phyloP scores from a whole-genome alignment of 2,888 invertebrate genomes.

The Campoplex nolae region DNA sequence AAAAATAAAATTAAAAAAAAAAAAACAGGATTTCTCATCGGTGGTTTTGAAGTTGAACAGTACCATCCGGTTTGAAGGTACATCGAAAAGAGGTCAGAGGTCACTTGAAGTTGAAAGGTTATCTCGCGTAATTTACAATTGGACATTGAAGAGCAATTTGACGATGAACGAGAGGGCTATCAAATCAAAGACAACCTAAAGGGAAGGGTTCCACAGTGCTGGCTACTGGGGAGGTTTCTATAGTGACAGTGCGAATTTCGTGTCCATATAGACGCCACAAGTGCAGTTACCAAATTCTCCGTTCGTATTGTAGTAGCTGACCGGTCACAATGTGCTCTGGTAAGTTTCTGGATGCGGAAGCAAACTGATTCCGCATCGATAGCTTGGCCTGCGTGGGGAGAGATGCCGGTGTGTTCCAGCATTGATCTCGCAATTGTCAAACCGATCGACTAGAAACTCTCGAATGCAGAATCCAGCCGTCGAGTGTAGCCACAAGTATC shows the following conservation, averaged over 20 bases:
- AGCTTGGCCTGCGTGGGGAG: not conserved
- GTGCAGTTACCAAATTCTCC: slow-evolving; percentile 53
- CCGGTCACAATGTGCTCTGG: slow-evolving; percentile 70
- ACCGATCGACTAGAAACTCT: slow-evolving; percentile 81
- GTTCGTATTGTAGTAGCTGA: slow-evolving; percentile 36
- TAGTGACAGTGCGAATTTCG: not conserved
- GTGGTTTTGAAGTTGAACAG: not conserved
- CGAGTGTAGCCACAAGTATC: slow-evolving; percentile 80
- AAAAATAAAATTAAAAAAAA: not conserved
- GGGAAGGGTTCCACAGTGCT: too few relatives aligned
- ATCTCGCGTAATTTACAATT: not conserved
- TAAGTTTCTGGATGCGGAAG: slow-evolving; percentile 76
- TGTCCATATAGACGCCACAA: slow-evolving; percentile 29
- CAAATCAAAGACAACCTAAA: too few relatives aligned
- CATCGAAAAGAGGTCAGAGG: not conserved
- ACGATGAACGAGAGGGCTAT: not conserved
- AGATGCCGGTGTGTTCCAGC: slow-evolving; percentile 48
- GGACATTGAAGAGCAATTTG: slow-evolving; percentile 19
- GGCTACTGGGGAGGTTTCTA: not conserved
- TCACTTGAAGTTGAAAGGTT: not conserved
- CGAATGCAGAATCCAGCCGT: slow-evolving; percentile 72
- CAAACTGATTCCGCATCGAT: slow-evolving; percentile 53
- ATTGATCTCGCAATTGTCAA: slow-evolving; percentile 75
- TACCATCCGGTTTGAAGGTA: not conserved
- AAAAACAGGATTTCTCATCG: not conserved